A percentile compares a stretch with the other conserved stretches of the same genome.
phyloP scores from a whole-genome alignment of 2,113 vertebrate species.

The Rhynchomys soricoides region DNA sequence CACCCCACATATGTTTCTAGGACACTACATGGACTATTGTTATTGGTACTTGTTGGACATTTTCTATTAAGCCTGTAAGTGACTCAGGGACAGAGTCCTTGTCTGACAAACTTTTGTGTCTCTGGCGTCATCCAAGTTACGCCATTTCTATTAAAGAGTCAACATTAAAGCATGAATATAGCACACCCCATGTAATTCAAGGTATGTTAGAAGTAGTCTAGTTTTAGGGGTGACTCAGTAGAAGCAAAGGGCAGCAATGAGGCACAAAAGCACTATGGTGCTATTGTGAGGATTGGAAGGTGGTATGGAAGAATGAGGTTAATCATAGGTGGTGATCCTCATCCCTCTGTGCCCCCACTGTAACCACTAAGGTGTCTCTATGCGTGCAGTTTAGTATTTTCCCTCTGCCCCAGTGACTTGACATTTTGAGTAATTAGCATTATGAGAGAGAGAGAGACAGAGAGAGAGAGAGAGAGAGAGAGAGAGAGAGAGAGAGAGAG shows the following conservation, averaged over 20 bases:
- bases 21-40: neutral
- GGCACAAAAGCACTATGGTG: neutral
- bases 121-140: neutral
- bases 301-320: neutral
- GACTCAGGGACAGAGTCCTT: neutral
- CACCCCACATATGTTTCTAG: neutral
- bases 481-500: too few species aligned
- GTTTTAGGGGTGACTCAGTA: neutral
- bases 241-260: neutral
- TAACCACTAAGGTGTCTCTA: neutral
- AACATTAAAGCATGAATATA: slow-evolving; percentile 7
- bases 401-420: neutral
- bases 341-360: neutral
- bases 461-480: too few species aligned
- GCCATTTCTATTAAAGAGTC: slow-evolving; percentile 23
- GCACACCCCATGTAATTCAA: neutral
- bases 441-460: neutral
- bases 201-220: neutral
- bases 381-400: neutral
- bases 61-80: slow-evolving; percentile 29
- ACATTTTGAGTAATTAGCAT: neutral
- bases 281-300: neutral
- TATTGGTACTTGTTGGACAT: neutral
- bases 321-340: neutral
- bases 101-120: neutral